Evolutionary conservation across 2,113 vertebrate genomes (phyloP).

Genomic region (Brachyhypopomus gauderio): DNA sequence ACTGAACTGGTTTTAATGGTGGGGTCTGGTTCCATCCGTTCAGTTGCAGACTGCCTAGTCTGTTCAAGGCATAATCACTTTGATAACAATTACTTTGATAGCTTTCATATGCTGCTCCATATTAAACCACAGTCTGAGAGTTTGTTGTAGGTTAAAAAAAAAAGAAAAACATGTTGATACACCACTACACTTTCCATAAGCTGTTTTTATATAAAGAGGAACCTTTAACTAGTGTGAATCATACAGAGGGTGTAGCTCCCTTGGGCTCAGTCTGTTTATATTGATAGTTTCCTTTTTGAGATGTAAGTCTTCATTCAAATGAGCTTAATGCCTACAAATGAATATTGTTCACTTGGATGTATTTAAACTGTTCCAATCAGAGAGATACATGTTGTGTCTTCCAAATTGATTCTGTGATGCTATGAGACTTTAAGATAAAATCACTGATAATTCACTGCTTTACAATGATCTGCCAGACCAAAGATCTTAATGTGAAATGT

Average conservation of each 20-base stretch:
- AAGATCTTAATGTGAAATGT: background rate
- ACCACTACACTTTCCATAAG: background rate
- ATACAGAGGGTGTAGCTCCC: background rate
- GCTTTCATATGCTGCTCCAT: constrained; percentile 1
- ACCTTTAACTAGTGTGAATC: background rate
- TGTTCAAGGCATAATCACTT: constrained; percentile 16
- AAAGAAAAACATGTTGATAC: background rate
- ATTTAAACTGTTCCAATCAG: too few relatives aligned
- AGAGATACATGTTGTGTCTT: too few relatives aligned
- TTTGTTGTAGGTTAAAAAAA: background rate
- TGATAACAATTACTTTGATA: constrained; percentile 21
- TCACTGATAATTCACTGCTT: background rate
- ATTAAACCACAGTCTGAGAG: background rate
- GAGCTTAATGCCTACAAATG: background rate
- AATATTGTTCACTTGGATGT: background rate
- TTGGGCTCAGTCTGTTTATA: background rate
- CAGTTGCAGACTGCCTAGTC: constrained; percentile 10
- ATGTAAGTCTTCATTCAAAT: background rate
- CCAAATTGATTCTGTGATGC: too few relatives aligned
- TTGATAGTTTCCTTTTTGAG: background rate
- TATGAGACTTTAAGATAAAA: too few relatives aligned
- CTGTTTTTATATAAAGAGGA: constrained; percentile 9
- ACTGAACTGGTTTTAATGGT: constrained; percentile 20
- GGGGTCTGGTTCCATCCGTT: background rate
- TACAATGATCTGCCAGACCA: background rate